A percentile compares a stretch with the other conserved stretches of the same genome.
phyloP scores from a whole-genome alignment of 2,113 vertebrate species.

The Rutilus rutilus region DNA sequence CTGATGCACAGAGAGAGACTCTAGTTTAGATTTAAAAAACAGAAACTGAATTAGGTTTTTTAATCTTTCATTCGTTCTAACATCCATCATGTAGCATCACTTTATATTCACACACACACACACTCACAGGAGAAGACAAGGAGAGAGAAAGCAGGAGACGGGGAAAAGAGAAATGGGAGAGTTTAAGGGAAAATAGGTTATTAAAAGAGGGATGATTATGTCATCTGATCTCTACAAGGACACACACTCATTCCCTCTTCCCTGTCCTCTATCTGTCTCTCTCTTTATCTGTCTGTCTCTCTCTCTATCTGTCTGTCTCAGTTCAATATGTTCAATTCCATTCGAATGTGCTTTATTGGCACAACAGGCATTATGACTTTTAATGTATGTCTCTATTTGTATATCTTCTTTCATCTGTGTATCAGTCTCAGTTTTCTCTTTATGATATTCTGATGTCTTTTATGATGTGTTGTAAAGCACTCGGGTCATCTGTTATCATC shows the following conservation, averaged over 20 bases:
- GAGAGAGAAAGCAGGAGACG: too few species aligned
- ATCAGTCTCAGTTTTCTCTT: too few species aligned
- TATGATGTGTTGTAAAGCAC: too few species aligned
- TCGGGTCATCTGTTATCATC: too few species aligned
- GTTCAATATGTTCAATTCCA: too few species aligned
- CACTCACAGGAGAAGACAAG: too few species aligned
- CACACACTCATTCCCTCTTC: not conserved
- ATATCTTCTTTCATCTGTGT: too few species aligned
- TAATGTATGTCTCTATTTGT: too few species aligned
- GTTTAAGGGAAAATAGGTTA: conserved; percentile 14
- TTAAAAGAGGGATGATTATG: conserved; percentile 19
- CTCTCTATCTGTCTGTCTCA: not conserved
- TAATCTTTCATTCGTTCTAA: not conserved
- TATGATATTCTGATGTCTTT: too few species aligned
- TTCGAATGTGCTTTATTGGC: too few species aligned
- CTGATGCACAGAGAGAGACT: not conserved
- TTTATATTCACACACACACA: not conserved
- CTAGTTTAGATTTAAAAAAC: not conserved
- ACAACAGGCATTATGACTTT: too few species aligned
- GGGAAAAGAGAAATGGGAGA: too few species aligned
- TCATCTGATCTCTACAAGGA: conserved; percentile 25
- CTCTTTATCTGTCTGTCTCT: not conserved
- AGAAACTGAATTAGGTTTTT: not conserved
- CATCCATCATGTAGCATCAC: not conserved
- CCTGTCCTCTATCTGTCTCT: not conserved